These are phyloP conservation scores for Trematomus loennbergii DNA, from an alignment of 2,113 vertebrate genomes.

Conservation along the genomic window DNA sequence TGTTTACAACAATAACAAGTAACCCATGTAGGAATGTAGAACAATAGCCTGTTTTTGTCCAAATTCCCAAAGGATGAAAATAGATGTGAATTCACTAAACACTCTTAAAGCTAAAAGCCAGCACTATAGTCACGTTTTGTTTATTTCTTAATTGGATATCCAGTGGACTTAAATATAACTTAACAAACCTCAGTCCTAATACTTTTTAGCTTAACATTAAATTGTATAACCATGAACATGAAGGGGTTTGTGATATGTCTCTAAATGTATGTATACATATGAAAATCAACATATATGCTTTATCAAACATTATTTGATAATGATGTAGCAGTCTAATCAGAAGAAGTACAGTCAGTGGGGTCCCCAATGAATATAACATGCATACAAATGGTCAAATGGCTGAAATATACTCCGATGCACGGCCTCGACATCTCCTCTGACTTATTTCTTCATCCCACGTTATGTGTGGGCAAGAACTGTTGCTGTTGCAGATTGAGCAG, in stretches of 20 bases:
- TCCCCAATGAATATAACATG: background rate
- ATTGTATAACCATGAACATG: background rate
- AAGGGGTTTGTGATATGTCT: background rate
- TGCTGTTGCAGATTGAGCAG: slow-evolving; percentile 20
- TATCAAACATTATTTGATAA: background rate
- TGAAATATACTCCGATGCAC: slow-evolving; percentile 12
- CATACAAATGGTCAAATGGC: slow-evolving; percentile 5
- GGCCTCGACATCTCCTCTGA: slow-evolving; percentile 38
- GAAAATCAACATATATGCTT: no score
- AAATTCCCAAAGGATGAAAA: background rate
- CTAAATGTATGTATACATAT: background rate
- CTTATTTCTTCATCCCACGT: slow-evolving; percentile 48
- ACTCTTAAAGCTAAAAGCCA: background rate
- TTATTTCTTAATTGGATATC: slow-evolving; percentile 10
- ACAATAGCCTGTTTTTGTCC: background rate
- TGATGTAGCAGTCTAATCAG: background rate
- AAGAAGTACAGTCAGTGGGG: background rate
- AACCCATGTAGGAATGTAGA: slow-evolving; percentile 1
- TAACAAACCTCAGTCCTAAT: background rate
- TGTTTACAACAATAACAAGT: slow-evolving; percentile 21
- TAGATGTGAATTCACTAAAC: background rate
- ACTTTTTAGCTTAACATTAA: background rate
- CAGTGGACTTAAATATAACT: background rate
- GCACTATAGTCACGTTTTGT: background rate
- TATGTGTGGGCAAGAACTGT: slow-evolving; percentile 36